Evolutionary conservation across 2,113 vertebrate species (phyloP).

Genomic region (Nannobrachium achirus): DNA sequence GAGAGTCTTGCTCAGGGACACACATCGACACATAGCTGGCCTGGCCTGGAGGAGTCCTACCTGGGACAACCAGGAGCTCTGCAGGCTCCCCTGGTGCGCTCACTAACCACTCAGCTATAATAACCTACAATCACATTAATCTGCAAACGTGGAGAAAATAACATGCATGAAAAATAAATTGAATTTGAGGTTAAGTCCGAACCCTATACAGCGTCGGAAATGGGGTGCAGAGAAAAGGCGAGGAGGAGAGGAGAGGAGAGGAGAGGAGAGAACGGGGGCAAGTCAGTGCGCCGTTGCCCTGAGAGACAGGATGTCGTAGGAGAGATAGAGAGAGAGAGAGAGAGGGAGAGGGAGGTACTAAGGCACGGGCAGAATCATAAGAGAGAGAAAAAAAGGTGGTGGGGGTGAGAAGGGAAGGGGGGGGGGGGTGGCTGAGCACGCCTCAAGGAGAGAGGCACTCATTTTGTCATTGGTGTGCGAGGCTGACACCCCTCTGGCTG

Average conservation of each 20-base stretch:
- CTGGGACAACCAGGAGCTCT: too few species aligned
- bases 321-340: conserved; percentile 25
- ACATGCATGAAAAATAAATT: too few species aligned
- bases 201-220: too few species aligned
- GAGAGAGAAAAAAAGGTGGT: conserved; percentile 17
- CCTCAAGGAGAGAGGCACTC: conserved; percentile 47
- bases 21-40: too few species aligned
- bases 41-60: too few species aligned
- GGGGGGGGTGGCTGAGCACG: conserved; percentile 23
- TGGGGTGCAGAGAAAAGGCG: conserved; percentile 2
- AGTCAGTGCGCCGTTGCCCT: conserved; percentile 75
- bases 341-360: conserved; percentile 34
- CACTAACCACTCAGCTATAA: too few species aligned
- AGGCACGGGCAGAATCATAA: background rate
- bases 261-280: conserved; percentile 18
- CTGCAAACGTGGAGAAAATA: too few species aligned
- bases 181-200: too few species aligned
- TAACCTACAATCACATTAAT: too few species aligned
- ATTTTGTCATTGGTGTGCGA: conserved; percentile 44
- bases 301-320: conserved; percentile 81
- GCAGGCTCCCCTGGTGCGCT: too few species aligned
- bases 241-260: conserved; percentile 12
- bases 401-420: too few species aligned
- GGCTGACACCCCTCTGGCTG: conserved; percentile 67
- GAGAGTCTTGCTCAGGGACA: too few species aligned